These are phyloP conservation scores for Cotesia typhae DNA, from an alignment of 1,140 invertebrate genomes.

Conservation along the genomic window DNA sequence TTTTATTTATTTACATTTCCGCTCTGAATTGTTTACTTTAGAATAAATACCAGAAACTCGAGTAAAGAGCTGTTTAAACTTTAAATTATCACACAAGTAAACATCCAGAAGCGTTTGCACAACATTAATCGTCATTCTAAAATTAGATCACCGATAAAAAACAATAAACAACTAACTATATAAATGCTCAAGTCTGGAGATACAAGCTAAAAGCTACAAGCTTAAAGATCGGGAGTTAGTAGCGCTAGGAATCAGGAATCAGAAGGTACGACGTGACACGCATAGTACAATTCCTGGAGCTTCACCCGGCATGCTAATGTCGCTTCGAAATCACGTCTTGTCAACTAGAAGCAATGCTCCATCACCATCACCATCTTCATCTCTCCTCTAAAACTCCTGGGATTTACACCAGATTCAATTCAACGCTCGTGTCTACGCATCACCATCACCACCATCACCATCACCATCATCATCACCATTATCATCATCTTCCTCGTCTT, in stretches of 20 bases:
- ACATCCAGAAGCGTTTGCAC: no score
- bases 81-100: no score
- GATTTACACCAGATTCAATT: constrained; percentile 35
- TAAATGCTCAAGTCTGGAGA: no score
- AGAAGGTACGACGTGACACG: constrained; percentile 30
- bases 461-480: not conserved
- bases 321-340: constrained; percentile 28
- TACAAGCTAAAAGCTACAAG: not conserved
- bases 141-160: no score
- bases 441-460: not conserved
- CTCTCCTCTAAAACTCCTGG: not conserved
- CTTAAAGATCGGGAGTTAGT: not conserved
- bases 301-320: constrained; percentile 33
- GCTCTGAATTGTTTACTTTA: no score
- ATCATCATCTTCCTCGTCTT: not conserved
- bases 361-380: not conserved
- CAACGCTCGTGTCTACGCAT: constrained; percentile 12
- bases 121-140: no score
- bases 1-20: no score
- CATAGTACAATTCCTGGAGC: constrained; percentile 10
- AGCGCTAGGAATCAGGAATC: not conserved
- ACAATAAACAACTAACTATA: no score
- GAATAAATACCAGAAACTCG: no score
- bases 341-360: constrained; percentile 16
- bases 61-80: no score